These are phyloP conservation scores for Ernsta delagoae DNA, from an alignment of 2,888 invertebrate species.

Conservation along the genomic window DNA sequence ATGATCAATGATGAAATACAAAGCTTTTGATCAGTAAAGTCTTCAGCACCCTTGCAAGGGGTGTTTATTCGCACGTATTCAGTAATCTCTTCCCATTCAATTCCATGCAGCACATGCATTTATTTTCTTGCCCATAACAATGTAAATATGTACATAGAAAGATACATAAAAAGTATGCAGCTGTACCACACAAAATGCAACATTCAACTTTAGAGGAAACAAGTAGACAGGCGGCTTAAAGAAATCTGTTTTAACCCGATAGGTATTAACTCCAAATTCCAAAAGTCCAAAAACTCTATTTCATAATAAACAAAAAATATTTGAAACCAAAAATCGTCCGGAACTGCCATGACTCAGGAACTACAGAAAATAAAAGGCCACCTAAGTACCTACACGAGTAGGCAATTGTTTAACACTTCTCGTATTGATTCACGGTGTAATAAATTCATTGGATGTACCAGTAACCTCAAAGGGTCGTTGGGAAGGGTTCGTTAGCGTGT, in stretches of 20 bases:
- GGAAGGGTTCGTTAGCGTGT: conserved; percentile 43
- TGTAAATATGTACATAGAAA: neutral
- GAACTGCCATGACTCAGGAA: neutral
- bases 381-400: neutral
- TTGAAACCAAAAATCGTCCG: neutral
- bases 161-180: too few species aligned
- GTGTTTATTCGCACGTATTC: conserved; percentile 15
- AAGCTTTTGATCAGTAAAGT: conserved; percentile 11
- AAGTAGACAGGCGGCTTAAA: too few species aligned
- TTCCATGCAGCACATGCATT: neutral
- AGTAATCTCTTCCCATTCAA: neutral
- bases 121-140: neutral
- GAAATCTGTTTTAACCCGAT: too few species aligned
- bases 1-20: conserved; percentile 19
- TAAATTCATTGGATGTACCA: conserved; percentile 24
- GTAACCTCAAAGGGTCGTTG: conserved; percentile 41
- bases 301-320: neutral
- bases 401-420: conserved; percentile 2
- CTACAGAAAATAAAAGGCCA: neutral
- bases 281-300: neutral
- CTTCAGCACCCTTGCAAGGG: conserved; percentile 14
- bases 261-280: too few species aligned
- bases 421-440: neutral
- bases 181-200: neutral
- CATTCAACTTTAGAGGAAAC: neutral